Evolutionary conservation across 2,888 invertebrate species (phyloP), one percentile per base, ranked within the genome.

Genomic region (Tethea ocularis): DNA sequence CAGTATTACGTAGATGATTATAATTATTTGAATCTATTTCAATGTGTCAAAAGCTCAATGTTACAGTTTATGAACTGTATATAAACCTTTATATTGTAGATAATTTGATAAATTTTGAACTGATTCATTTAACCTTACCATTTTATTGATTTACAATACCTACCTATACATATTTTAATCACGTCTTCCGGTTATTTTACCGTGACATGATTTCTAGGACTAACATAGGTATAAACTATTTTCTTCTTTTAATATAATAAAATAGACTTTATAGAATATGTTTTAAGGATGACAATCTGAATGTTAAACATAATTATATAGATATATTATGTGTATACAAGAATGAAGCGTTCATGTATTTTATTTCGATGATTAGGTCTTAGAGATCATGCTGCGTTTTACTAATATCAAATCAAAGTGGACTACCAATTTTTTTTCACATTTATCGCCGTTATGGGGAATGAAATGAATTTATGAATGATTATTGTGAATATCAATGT

Each of bases 41-140:
- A 78, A 75, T 80, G 84, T 87, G 89, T 91, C 89, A 84, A 87
- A 88, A 86, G 89, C 90, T 90, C 91, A 89, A 91, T 86, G 76
- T 81, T 77, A 80, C 80, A 74, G 71, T 76, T 33, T 74, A 75
- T 73, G 33, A 53, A 53, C 53, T 29, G 53, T 53, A 29, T n/a
- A 29, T 33, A 10, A n/a, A 10, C 53, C 17, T 11, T 29, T 53
- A 29, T 33, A 54, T 22, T 33, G 29, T 33, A 54, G 54, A 54
- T 54, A 36, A 57, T 41, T 57, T 36, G 36, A 33, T 54, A 22
- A 57, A 56, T 56, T 53, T 56, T 59, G 51, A 33, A 58, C 46
- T 60, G 57, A 51, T 56, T 56, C 20, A 22, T 22, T 52, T 57
- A 24, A 52, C 54, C 58, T 46, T 2, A 46, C 36, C 13, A 11